phyloP scores from a whole-genome alignment of 2,113 vertebrate genomes.

The Hiodon tergisus region DNA sequence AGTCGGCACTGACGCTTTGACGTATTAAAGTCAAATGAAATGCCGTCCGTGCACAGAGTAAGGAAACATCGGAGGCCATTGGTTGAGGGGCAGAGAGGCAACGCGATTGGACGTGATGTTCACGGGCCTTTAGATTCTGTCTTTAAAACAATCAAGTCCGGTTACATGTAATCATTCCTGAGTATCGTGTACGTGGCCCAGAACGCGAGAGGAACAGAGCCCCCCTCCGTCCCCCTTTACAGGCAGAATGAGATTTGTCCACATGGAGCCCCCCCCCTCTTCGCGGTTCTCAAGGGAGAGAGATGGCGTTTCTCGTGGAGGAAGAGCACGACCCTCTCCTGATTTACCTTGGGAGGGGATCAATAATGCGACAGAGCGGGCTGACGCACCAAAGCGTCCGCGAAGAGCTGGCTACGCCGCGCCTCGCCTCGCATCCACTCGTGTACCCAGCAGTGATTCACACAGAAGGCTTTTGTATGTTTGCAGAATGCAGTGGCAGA shows the following conservation, averaged over 20 bases:
- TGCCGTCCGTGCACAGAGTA: no score
- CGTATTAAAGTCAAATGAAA: no score
- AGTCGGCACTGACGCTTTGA: no score
- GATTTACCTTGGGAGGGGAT: neutral
- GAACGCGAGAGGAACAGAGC: neutral
- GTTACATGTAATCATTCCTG: neutral
- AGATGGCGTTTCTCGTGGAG: neutral
- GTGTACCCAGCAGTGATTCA: no score
- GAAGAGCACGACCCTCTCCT: neutral
- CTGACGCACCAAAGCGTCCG: no score
- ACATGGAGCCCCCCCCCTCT: neutral
- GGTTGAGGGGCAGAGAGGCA: neutral
- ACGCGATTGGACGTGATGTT: neutral
- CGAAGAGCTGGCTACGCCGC: no score
- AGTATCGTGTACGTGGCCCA: neutral
- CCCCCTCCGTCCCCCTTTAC: neutral
- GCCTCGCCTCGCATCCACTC: no score
- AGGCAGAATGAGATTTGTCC: constrained; percentile 1
- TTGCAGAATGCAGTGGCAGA: neutral
- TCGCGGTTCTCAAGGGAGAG: neutral
- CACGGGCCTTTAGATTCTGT: neutral
- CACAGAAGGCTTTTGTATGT: neutral
- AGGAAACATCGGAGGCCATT: no score
- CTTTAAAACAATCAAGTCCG: neutral
- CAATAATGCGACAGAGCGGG: neutral